Evolutionary conservation across 1,140 invertebrate species (phyloP), one percentile per base, ranked within the genome.

Genomic region (Calosoma granatense): DNA sequence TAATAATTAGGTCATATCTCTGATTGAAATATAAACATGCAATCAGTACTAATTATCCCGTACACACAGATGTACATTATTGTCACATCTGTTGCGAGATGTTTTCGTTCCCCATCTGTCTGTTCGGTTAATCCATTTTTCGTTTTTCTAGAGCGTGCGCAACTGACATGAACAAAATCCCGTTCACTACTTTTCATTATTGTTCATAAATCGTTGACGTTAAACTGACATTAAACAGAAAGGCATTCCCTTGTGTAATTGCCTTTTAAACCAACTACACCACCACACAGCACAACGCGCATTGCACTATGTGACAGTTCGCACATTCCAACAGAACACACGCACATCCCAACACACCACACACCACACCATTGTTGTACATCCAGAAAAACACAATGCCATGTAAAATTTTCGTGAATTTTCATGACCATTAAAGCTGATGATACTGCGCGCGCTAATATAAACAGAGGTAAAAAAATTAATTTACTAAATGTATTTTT

Each of bases 181-280:
- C 41, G 15, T 6, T 47, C 41, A 47, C 41, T 47, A 47, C 41
- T 47, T 47, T 47, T 17, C 41, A 47, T 47, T 47, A 17, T 47
- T 9, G 41, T 47, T 47, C 41, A 47, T 47, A 47, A 47, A 47
- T 47, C 17, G 41, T 47, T 47, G 41, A 47, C 41, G 41, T 47
- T 47, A 47, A 47, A 47, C 41, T 47, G 41, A 47, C 41, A 47
- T 47, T 47, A 47, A 47, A 47, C 41, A 47, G 41, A 47, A 47
- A 47, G 41, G 41, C 41, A 17, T 47, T 9, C 41, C 41, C 41
- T 17, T 47, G 41, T 47, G 41, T 47, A 47, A 47, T 47, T 47
- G 41, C 41, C 41, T 47, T 47, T 47, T 47, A 47, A 47, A 47
- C 6, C 41, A 47, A 47, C 41, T 47, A 17, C 41, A 47, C 6